These are phyloP conservation scores for Trididemnum miniatum DNA, from an alignment of 23 tunicate genomes.

Conservation along the genomic window DNA sequence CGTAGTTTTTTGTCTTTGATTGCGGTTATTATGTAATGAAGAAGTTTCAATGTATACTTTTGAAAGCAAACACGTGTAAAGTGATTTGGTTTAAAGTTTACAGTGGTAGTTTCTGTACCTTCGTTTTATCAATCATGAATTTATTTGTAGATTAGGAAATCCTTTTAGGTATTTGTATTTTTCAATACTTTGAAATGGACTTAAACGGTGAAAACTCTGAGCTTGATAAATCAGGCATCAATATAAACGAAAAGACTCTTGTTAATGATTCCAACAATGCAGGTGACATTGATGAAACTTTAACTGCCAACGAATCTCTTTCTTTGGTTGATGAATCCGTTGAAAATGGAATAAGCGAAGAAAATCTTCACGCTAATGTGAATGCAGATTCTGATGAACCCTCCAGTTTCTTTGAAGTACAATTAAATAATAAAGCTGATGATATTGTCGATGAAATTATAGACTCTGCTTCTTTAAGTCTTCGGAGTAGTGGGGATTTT, in stretches of 20 bases:
- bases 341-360: neutral
- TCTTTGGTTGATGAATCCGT: neutral
- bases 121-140: no score
- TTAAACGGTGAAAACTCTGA: no score
- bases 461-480: conserved; percentile 35
- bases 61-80: no score
- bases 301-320: neutral
- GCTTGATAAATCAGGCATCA: no score
- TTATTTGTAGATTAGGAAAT: no score
- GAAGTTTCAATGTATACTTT: no score
- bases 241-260: neutral
- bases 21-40: no score
- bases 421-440: conserved; percentile 6
- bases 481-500: conserved; percentile 28
- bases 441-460: conserved; percentile 24
- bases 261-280: neutral
- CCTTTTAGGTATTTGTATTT: no score
- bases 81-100: no score
- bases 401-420: neutral
- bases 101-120: no score
- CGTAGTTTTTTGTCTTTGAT: no score
- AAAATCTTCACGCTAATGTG: neutral
- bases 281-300: neutral
- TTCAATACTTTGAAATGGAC: no score
- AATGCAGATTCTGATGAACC: neutral